These are phyloP conservation scores for Leucania comma DNA, from an alignment of 2,888 invertebrate genomes.

Conservation along the genomic window DNA sequence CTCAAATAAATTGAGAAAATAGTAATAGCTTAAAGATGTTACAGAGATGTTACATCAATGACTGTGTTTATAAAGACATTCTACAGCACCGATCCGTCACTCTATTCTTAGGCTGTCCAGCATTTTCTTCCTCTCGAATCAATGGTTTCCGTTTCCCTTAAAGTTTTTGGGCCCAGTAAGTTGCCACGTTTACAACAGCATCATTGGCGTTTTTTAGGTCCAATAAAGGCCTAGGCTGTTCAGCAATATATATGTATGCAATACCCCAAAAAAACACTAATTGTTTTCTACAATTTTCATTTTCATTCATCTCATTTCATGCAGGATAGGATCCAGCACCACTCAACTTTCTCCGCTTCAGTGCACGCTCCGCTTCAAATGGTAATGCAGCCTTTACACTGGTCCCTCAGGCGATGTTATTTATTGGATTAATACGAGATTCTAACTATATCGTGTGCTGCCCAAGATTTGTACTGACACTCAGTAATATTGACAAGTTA, in stretches of 20 bases:
- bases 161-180: too few species aligned
- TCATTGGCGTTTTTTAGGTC: too few species aligned
- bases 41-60: too few species aligned
- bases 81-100: too few species aligned
- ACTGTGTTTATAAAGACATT: background rate
- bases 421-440: conserved; percentile 58
- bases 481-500: conserved; percentile 56
- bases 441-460: conserved; percentile 41
- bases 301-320: too few species aligned
- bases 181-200: too few species aligned
- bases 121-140: too few species aligned
- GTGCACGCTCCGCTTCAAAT: background rate
- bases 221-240: too few species aligned
- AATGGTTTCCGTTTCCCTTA: too few species aligned
- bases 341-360: background rate
- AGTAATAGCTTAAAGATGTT: too few species aligned
- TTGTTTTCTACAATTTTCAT: background rate
- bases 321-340: background rate
- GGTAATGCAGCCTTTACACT: conserved; percentile 1
- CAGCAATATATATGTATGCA: too few species aligned
- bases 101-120: background rate
- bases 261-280: background rate
- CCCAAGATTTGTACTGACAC: conserved; percentile 43
- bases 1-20: too few species aligned
- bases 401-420: conserved; percentile 41